These are phyloP conservation scores for Macroramphosus scolopax DNA, from an alignment of 2,797 vertebrate genomes.

Conservation along the genomic window DNA sequence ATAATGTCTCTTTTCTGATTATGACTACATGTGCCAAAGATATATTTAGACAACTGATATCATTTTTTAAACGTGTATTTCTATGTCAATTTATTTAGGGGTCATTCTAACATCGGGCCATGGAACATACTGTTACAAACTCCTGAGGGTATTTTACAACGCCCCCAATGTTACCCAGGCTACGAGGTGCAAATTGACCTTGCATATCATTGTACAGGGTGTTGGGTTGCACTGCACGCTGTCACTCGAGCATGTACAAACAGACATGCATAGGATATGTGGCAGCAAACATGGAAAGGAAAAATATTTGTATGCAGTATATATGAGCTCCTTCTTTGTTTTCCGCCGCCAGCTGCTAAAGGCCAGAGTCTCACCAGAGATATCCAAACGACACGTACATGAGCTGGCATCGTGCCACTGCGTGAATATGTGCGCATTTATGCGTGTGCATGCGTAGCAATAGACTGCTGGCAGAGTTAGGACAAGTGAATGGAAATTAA, in stretches of 20 bases:
- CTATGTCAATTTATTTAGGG: too few relatives aligned
- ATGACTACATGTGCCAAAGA: too few relatives aligned
- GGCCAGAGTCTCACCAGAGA: slow-evolving; percentile 15
- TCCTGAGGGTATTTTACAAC: slow-evolving; percentile 39
- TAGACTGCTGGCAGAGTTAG: too few relatives aligned
- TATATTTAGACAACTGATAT: too few relatives aligned
- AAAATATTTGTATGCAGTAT: slow-evolving; percentile 5
- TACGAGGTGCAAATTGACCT: slow-evolving; percentile 67
- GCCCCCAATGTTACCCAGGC: slow-evolving; percentile 34
- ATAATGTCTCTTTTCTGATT: too few relatives aligned
- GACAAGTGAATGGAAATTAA: slow-evolving; percentile 44
- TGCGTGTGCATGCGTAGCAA: too few relatives aligned
- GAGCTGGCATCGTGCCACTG: not conserved
- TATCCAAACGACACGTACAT: slow-evolving; percentile 4
- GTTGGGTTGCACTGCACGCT: slow-evolving; percentile 51
- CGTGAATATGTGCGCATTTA: slow-evolving; percentile 9
- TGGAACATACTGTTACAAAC: too few relatives aligned
- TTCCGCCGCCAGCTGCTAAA: slow-evolving; percentile 22
- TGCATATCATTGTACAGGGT: slow-evolving; percentile 49
- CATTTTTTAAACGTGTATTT: too few relatives aligned
- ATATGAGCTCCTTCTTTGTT: slow-evolving; percentile 2
- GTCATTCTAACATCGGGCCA: too few relatives aligned
- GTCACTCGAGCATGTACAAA: slow-evolving; percentile 65
- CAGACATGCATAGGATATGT: slow-evolving; percentile 61
- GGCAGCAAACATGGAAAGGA: slow-evolving; percentile 28